Conservation (phyloP, 2,888 invertebrate genomes). For the Acanthopleura granulata region DNA sequence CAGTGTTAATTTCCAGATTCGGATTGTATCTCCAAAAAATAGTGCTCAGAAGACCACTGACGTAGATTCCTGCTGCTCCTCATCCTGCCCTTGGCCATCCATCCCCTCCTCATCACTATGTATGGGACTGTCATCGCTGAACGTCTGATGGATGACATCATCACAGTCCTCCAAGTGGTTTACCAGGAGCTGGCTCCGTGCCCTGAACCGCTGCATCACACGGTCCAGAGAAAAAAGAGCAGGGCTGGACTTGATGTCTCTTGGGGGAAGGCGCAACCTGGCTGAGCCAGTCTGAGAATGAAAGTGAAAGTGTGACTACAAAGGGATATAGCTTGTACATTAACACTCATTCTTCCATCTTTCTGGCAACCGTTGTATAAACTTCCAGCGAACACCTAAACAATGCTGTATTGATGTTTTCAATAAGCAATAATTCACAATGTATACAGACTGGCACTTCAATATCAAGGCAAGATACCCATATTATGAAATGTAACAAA, state of each 20-base stretch:
- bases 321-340: no score
- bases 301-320: neutral
- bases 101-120: slow-evolving; percentile 18
- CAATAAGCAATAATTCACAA: no score
- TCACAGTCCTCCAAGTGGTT: slow-evolving; percentile 67
- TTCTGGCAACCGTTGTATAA: no score
- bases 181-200: slow-evolving; percentile 66
- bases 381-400: no score
- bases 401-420: no score
- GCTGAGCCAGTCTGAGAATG: slow-evolving; percentile 19
- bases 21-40: no score
- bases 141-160: slow-evolving; percentile 64
- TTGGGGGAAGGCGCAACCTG: slow-evolving; percentile 51
- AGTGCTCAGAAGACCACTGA: neutral
- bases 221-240: slow-evolving; percentile 67
- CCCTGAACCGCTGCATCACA: slow-evolving; percentile 69
- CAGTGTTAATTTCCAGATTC: no score
- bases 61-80: neutral
- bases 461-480: no score
- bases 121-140: slow-evolving; percentile 44
- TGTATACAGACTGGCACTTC: no score
- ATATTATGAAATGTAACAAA: no score
- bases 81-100: slow-evolving; percentile 23
- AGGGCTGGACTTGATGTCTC: slow-evolving; percentile 68
- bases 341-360: no score